Evolutionary conservation across 2,888 invertebrate species (phyloP).

Genomic region (Phragmatobia fuliginosa): DNA sequence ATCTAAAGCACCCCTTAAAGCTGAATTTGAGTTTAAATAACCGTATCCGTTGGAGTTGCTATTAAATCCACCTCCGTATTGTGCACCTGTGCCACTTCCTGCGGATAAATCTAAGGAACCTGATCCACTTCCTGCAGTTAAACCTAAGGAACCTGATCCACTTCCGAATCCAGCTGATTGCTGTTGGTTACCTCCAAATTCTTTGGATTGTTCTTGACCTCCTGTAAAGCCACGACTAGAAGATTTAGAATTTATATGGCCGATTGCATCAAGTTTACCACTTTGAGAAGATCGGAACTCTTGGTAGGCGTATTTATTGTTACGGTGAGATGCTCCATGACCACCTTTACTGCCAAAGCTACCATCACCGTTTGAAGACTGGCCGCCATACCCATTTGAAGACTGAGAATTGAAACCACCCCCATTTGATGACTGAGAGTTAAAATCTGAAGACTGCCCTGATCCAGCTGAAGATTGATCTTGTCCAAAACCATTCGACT

Average conservation of each 20-base stretch:
- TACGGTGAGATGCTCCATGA: slow-evolving; percentile 15
- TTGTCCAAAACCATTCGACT: background rate
- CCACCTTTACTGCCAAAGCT: background rate
- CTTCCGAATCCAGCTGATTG: slow-evolving; percentile 16
- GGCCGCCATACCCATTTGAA: slow-evolving; percentile 6
- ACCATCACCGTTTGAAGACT: background rate
- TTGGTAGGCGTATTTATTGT: slow-evolving; percentile 44
- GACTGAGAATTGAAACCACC: slow-evolving; percentile 1
- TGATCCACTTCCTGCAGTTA: background rate
- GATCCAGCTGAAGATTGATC: slow-evolving; percentile 12
- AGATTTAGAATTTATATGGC: slow-evolving; percentile 26
- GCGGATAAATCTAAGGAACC: slow-evolving; percentile 6
- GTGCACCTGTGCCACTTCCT: background rate
- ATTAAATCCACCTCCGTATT: slow-evolving; percentile 18
- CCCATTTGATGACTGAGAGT: background rate
- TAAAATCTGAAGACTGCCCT: background rate
- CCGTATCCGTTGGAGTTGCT: slow-evolving; percentile 25
- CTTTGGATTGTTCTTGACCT: slow-evolving; percentile 17
- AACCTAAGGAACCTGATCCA: slow-evolving; percentile 12
- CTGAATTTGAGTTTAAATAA: slow-evolving; percentile 49
- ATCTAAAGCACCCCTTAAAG: slow-evolving; percentile 67
- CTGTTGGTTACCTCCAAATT: slow-evolving; percentile 17
- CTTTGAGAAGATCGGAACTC: slow-evolving; percentile 56
- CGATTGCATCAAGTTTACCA: slow-evolving; percentile 24
- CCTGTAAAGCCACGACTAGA: slow-evolving; percentile 17